phyloP scores from a whole-genome alignment of 1,140 invertebrate species.

The Zaprionus gabonicus region DNA sequence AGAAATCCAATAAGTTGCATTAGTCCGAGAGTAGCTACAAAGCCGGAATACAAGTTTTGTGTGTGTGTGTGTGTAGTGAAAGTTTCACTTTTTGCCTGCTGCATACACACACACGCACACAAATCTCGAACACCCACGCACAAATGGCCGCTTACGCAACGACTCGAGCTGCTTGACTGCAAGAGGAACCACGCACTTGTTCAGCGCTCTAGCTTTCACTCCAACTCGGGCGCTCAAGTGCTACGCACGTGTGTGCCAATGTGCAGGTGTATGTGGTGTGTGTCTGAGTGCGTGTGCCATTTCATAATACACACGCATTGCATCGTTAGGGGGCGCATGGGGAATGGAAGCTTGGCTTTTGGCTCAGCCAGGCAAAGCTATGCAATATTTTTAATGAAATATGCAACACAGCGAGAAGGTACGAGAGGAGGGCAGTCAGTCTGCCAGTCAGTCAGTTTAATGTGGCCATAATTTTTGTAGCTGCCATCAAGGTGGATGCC shows the following conservation, averaged over 20 bases:
- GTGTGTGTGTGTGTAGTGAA: constrained; percentile 30
- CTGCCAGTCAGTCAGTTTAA: constrained; percentile 23
- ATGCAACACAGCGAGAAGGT: constrained; percentile 52
- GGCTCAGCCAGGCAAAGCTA: constrained; percentile 30
- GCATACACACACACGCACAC: constrained; percentile 33
- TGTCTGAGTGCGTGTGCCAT: constrained; percentile 48
- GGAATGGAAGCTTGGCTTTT: constrained; percentile 30
- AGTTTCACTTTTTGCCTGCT: constrained; percentile 65
- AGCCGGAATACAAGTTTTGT: background rate
- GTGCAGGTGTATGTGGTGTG: constrained; percentile 30
- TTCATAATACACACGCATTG: constrained; percentile 44
- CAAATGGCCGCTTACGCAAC: constrained; percentile 67
- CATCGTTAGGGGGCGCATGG: constrained; percentile 28
- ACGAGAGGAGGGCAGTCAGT: background rate
- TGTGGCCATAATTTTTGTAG: constrained; percentile 47
- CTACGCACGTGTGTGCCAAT: constrained; percentile 69
- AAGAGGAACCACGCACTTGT: constrained; percentile 46
- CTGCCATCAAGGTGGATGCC: constrained; percentile 16
- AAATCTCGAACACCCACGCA: constrained; percentile 69
- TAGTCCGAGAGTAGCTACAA: constrained; percentile 29
- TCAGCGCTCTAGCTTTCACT: constrained; percentile 32
- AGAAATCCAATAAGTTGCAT: constrained; percentile 75
- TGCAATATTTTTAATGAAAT: constrained; percentile 82
- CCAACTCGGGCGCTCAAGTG: constrained; percentile 60
- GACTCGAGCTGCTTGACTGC: constrained; percentile 17